Conservation (phyloP, 1,140 invertebrate species). For the Carcinoscorpius rotundicauda region DNA sequence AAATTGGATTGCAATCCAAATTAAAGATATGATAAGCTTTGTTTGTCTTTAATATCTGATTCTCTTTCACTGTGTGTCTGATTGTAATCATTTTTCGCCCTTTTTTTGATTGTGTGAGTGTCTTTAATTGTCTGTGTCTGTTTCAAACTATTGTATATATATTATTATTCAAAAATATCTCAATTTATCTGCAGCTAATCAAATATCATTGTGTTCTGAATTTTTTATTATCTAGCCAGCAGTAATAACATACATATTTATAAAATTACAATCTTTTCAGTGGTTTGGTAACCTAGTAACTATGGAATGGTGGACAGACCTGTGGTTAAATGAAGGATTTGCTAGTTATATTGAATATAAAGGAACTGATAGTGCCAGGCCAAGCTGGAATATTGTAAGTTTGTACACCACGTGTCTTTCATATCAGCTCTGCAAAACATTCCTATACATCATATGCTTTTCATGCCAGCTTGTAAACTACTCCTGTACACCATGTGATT, state of each 20-base stretch:
- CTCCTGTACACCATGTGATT: too few relatives aligned
- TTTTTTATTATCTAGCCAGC: background rate
- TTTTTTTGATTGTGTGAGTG: too few relatives aligned
- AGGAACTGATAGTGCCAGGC: constrained; percentile 51
- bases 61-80: too few relatives aligned
- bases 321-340: constrained; percentile 87
- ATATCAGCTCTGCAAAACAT: background rate
- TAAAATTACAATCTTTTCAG: constrained; percentile 33
- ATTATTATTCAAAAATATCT: constrained; percentile 32
- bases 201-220: constrained; percentile 1
- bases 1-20: too few relatives aligned
- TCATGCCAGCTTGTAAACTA: too few relatives aligned
- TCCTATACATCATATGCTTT: background rate
- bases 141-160: constrained; percentile 28
- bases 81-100: too few relatives aligned
- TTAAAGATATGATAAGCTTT: too few relatives aligned
- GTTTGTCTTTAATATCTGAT: too few relatives aligned
- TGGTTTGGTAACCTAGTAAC: constrained; percentile 68
- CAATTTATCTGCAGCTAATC: constrained; percentile 51
- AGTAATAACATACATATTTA: background rate
- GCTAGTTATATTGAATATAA: constrained; percentile 73
- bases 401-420: constrained; percentile 34
- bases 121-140: background rate
- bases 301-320: constrained; percentile 72
- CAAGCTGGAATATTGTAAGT: constrained; percentile 56